Conservation (phyloP, 2,113 vertebrate genomes). For the Chlamydotis undulata region DNA sequence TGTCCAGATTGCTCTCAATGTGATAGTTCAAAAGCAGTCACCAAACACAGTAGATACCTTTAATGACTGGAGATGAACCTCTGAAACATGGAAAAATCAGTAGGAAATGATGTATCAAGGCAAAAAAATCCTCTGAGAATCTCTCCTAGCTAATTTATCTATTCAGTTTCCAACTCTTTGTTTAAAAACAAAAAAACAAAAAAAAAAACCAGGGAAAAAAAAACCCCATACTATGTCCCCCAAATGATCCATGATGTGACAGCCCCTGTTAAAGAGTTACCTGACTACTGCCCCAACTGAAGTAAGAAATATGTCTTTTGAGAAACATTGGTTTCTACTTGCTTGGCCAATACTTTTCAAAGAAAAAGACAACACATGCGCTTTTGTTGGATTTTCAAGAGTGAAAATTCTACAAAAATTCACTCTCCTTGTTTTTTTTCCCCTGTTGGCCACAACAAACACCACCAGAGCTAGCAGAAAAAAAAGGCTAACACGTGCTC, state of each 20-base stretch:
- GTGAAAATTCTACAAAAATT: neutral
- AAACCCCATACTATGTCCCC: neutral
- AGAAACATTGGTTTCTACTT: no score
- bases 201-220: neutral
- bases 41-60: neutral
- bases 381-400: neutral
- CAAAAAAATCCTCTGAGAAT: neutral
- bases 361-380: neutral
- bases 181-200: neutral
- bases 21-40: neutral
- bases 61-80: neutral
- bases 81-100: neutral
- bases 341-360: no score
- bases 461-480: neutral
- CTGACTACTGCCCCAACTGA: neutral
- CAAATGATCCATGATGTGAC: neutral
- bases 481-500: neutral
- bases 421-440: neutral
- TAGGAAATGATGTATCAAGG: neutral
- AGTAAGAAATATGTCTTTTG: neutral
- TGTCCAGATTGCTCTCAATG: neutral
- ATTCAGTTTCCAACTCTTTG: neutral
- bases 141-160: neutral
- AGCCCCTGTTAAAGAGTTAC: neutral
- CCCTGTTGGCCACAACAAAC: neutral